Base-by-base conservation (phyloP, 2,888 invertebrate species). In the Heliconius ethilla region DNA sequence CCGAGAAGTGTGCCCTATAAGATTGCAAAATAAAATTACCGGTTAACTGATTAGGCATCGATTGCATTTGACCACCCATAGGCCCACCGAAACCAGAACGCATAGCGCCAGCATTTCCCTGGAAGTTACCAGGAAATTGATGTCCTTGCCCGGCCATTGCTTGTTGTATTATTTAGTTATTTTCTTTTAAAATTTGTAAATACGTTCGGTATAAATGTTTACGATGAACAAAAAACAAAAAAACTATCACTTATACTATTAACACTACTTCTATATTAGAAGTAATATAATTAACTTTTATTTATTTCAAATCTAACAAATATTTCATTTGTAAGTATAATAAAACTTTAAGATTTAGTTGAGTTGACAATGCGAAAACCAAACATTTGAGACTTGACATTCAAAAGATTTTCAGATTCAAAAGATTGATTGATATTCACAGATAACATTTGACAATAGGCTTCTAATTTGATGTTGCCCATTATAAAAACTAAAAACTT, bases 81-180 rank as follows among this genome's bases (percentile, higher is more conserved):
- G 94, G 93, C 2, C 95, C 95, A 2, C 94, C 96, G 84, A 96
- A 96, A 79, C 96, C 96, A 37, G 95, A 94, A 79, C 96, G 91
- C 96, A 96, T 96, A 3, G 95, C 92, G 25, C 95, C 95, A 78
- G 95, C 93, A 84, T 96, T 96, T 80, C 95, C 96, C 83, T 96
- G 96, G 84, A 96, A 96, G 81, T 96, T 96, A 33, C 96, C 95
- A 82, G 96, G 96, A 85, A 96, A 97, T 86, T 96, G 96, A 87
- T 97, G 97, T 62, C 96, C 96, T 85, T 96, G 96, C 6, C 96
- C 97, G 74, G 97, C 95, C 97, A 97, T 97, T 7, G 65, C 25
- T 65, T 22, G 22, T 55, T 40, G 25, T 59, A 11, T 13, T 66
- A 11, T 67, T 62, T 25, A 15, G 15, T 69, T 69, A 63, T 25